phyloP scores from a whole-genome alignment of 2,113 vertebrate genomes.

The Himantopus leucocephalus region DNA sequence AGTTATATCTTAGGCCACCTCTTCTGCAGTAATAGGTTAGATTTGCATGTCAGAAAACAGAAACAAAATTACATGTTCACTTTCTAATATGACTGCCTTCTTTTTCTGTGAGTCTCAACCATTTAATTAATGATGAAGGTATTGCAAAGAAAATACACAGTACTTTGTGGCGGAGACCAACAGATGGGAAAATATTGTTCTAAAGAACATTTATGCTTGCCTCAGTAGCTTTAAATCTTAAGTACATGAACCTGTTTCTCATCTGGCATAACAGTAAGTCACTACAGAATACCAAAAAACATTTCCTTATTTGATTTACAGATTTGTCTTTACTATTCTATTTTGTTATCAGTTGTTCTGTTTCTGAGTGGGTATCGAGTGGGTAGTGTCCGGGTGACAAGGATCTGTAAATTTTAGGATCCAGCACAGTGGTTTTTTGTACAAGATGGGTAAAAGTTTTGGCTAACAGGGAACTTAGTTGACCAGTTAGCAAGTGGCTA shows the following conservation, averaged over 20 bases:
- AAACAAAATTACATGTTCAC: background rate
- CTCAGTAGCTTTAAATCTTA: background rate
- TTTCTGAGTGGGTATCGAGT: background rate
- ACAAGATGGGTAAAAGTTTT: background rate
- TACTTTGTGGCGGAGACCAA: background rate
- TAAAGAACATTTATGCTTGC: background rate
- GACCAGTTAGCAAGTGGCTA: background rate
- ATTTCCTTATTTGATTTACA: background rate
- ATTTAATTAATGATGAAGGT: background rate
- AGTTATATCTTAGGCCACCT: background rate
- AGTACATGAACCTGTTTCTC: background rate
- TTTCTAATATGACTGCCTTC: background rate
- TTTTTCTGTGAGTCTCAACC: background rate
- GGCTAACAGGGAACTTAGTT: background rate
- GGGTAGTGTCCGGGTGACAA: background rate
- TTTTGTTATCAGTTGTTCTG: background rate
- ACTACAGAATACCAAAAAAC: background rate
- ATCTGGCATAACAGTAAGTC: background rate
- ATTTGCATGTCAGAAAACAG: background rate
- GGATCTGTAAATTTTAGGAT: background rate
- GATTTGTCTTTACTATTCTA: background rate
- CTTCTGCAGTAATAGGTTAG: background rate
- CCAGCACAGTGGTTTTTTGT: background rate
- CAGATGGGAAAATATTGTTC: background rate
- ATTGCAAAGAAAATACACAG: background rate